Evolutionary conservation across 2,797 vertebrate genomes (phyloP).

Genomic region (Pseudochirops corinnae): DNA sequence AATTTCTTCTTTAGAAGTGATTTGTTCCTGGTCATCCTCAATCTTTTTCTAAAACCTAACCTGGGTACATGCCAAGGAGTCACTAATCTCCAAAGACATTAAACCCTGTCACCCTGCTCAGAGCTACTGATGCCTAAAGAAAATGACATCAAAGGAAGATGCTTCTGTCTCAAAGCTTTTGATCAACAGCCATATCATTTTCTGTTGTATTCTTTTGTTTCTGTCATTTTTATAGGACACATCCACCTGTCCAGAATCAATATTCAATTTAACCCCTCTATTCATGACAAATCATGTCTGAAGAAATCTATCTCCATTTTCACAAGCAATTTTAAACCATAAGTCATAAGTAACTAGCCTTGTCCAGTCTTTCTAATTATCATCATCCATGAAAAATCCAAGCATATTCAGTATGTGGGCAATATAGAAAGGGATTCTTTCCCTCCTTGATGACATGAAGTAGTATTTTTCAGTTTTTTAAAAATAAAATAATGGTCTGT

Average conservation of each 20-base stretch:
- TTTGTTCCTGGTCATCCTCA: conserved; percentile 63
- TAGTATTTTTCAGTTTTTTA: conserved; percentile 21
- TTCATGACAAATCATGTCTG: conserved; percentile 66
- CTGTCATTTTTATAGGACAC: conserved; percentile 59
- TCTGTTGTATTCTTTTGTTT: conserved; percentile 58
- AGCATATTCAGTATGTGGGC: conserved; percentile 12
- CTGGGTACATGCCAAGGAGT: conserved; percentile 37
- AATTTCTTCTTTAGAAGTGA: conserved; percentile 70
- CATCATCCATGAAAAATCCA: conserved; percentile 54
- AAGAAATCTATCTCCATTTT: conserved; percentile 60
- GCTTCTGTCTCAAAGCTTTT: conserved; percentile 31
- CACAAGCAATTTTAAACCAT: conserved; percentile 66
- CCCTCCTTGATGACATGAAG: conserved; percentile 48
- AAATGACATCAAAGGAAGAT: conserved; percentile 57
- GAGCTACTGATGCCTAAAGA: conserved; percentile 43
- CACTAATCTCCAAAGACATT: conserved; percentile 54
- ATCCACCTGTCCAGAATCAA: conserved; percentile 69
- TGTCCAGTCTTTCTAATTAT: conserved; percentile 45
- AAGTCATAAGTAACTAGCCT: conserved; percentile 5
- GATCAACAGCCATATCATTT: conserved; percentile 62
- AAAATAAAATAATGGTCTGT: conserved; percentile 45
- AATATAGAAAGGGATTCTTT: conserved; percentile 7
- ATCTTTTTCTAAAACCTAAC: conserved; percentile 51
- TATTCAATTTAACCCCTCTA: conserved; percentile 73
- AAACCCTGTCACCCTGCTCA: conserved; percentile 20